Percentiles rank a stretch among this genome's conserved stretches.
phyloP scores from a whole-genome alignment of 2,113 vertebrate genomes.

The Paraplagusia blochii region DNA sequence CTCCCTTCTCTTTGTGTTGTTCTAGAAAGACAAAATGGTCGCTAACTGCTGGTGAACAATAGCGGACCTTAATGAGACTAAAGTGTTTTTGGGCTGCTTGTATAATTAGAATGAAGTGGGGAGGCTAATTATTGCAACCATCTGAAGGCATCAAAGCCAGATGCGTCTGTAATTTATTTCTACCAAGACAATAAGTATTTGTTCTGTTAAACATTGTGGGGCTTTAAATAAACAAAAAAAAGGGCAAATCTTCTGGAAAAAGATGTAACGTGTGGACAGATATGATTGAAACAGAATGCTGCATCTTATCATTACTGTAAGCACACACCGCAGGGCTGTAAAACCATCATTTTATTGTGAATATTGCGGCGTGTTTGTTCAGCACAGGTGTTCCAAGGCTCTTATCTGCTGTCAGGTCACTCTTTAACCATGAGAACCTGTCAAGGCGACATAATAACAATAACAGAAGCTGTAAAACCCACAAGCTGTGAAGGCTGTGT shows the following conservation, averaged over 20 bases:
- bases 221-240: no score
- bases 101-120: constrained; percentile 62
- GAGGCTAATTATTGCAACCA: constrained; percentile 54
- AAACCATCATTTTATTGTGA: constrained; percentile 1
- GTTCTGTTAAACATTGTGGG: no score
- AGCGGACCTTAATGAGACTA: constrained; percentile 56
- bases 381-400: constrained; percentile 15
- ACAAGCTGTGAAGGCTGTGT: constrained; percentile 8
- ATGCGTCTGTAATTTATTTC: constrained; percentile 23
- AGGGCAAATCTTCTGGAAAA: no score
- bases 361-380: constrained; percentile 25
- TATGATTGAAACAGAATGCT: constrained; percentile 12
- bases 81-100: constrained; percentile 59
- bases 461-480: constrained; percentile 35
- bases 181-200: not conserved
- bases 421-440: constrained; percentile 30
- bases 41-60: constrained; percentile 60
- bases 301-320: constrained; percentile 19
- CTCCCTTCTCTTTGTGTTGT: constrained; percentile 66
- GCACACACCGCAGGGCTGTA: constrained; percentile 28
- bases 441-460: constrained; percentile 26
- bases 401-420: constrained; percentile 35
- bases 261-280: not conserved
- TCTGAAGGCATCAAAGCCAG: constrained; percentile 32
- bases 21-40: constrained; percentile 63